phyloP scores from a whole-genome alignment of 1,140 invertebrate species.

The Monochamus saltuarius region DNA sequence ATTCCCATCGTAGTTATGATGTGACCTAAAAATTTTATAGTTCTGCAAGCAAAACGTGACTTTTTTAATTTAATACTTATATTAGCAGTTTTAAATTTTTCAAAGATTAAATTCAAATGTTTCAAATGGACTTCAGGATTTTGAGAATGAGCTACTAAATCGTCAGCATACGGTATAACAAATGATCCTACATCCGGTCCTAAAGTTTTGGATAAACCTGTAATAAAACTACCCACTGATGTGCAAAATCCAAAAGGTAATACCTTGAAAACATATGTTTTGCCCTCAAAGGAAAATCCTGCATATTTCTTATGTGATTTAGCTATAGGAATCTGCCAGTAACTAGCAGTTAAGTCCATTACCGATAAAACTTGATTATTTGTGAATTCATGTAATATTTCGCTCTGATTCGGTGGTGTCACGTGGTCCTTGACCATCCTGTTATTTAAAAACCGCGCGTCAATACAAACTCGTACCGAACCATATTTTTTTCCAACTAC shows the following conservation, averaged over 20 bases:
- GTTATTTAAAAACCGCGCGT: no score
- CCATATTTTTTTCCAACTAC: no score
- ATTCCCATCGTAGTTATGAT: constrained; percentile 36
- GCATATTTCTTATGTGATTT: neutral
- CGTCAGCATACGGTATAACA: constrained; percentile 43
- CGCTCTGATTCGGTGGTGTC: neutral
- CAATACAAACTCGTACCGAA: no score
- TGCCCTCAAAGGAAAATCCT: neutral
- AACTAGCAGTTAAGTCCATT: neutral
- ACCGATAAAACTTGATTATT: neutral
- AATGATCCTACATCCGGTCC: neutral
- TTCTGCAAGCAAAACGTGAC: constrained; percentile 49
- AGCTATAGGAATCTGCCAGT: neutral
- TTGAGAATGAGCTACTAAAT: constrained; percentile 52
- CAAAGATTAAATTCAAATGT: constrained; percentile 46
- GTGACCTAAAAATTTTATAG: constrained; percentile 51
- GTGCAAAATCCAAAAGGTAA: neutral
- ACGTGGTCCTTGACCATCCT: neutral
- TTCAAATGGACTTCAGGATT: constrained; percentile 52
- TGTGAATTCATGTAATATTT: neutral
- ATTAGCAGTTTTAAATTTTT: constrained; percentile 44
- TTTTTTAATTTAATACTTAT: constrained; percentile 54
- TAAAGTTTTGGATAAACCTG: neutral
- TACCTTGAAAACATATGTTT: neutral
- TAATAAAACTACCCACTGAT: neutral